Evolutionary conservation across 1,140 invertebrate species (phyloP).

Genomic region (Oncopeltus fasciatus): DNA sequence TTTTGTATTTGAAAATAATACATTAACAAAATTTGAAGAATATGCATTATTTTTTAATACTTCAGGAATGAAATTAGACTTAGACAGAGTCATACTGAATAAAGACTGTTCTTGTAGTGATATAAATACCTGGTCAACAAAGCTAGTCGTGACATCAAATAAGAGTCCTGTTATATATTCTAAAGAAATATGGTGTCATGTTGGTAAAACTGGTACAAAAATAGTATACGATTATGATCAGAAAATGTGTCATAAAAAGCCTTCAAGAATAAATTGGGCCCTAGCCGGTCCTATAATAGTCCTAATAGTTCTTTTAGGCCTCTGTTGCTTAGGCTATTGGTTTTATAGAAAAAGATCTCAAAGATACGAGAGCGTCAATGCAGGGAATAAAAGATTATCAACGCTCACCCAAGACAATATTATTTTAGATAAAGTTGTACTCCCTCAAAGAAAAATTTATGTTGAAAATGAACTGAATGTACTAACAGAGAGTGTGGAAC

Average conservation of each 20-base stretch:
- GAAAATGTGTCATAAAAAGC: constrained; percentile 18
- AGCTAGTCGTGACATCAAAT: constrained; percentile 31
- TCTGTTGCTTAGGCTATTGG: constrained; percentile 17
- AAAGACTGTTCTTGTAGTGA: constrained; percentile 41
- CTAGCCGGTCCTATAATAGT: constrained; percentile 22
- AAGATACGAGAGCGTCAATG: constrained; percentile 34
- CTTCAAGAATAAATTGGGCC: constrained; percentile 18
- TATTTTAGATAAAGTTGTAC: too few relatives aligned
- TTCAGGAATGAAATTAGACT: constrained; percentile 34
- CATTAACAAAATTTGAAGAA: constrained; percentile 36
- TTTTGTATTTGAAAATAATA: constrained; percentile 50
- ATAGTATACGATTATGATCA: constrained; percentile 4
- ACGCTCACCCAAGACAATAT: constrained; percentile 18
- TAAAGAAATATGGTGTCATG: constrained; percentile 20
- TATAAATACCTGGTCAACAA: constrained; percentile 31
- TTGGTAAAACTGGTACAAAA: constrained; percentile 12
- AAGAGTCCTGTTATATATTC: constrained; percentile 21
- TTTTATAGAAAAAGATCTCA: constrained; percentile 25
- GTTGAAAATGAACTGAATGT: constrained; percentile 70
- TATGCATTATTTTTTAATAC: constrained; percentile 43
- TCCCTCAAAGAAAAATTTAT: constrained; percentile 65
- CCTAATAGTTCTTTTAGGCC: constrained; percentile 17
- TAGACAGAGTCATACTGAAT: constrained; percentile 44
- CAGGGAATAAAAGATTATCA: constrained; percentile 19
- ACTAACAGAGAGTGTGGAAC: constrained; percentile 63